Conservation (phyloP, 2,797 vertebrate genomes). For the Bradypodion ventrale region DNA sequence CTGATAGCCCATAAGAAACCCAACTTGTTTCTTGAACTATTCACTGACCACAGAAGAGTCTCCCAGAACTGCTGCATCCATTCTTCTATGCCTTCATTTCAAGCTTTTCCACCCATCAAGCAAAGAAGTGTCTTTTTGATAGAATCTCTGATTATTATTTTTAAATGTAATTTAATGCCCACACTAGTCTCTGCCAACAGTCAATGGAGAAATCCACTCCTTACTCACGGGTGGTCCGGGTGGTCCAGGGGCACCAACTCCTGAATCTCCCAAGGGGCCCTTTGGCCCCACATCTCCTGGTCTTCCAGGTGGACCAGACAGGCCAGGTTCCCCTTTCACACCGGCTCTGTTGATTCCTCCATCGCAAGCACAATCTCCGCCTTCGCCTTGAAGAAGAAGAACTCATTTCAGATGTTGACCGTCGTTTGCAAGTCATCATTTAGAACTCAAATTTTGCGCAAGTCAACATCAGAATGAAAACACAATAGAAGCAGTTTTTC, state of each 20-base stretch:
- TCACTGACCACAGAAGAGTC: too few species aligned
- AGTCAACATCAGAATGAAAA: too few species aligned
- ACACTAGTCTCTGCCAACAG: not conserved
- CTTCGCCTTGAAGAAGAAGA: constrained; percentile 69
- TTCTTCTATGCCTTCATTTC: not conserved
- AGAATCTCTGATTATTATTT: not conserved
- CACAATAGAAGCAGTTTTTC: too few species aligned
- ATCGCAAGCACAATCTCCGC: constrained; percentile 77
- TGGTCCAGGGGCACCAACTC: constrained; percentile 70
- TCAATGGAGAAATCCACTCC: not conserved
- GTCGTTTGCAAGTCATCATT: too few species aligned
- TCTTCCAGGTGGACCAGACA: constrained; percentile 76
- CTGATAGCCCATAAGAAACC: too few species aligned
- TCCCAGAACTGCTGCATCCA: not conserved
- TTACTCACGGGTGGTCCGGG: constrained; percentile 74
- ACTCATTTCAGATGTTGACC: constrained; percentile 35
- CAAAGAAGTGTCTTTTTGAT: not conserved
- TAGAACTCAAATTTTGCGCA: not conserved
- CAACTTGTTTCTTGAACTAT: too few species aligned
- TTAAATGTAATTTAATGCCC: not conserved
- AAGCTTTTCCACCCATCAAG: not conserved
- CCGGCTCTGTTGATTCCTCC: constrained; percentile 74
- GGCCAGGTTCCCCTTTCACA: constrained; percentile 77
- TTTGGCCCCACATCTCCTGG: constrained; percentile 76
- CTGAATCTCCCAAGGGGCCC: constrained; percentile 74